These are phyloP conservation scores for Vireo altiloquus DNA, from an alignment of 2,113 vertebrate species.

Conservation along the genomic window DNA sequence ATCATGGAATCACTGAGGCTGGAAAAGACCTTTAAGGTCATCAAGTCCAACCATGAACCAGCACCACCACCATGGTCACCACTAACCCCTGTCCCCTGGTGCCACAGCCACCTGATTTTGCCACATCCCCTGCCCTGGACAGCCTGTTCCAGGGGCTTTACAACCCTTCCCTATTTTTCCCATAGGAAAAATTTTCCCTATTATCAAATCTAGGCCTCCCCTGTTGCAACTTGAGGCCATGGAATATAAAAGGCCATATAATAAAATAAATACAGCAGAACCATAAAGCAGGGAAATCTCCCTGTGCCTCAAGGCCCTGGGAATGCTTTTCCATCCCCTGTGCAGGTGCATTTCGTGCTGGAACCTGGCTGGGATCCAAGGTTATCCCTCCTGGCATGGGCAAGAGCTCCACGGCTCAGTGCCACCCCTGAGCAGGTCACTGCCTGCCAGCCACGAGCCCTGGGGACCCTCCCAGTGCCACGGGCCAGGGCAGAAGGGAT, in stretches of 20 bases:
- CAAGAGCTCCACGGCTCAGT: neutral
- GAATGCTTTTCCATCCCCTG: neutral
- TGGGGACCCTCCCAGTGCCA: accelerated
- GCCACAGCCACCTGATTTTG: neutral
- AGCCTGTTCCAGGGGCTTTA: neutral
- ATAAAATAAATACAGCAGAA: neutral
- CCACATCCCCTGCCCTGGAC: neutral
- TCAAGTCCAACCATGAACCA: neutral
- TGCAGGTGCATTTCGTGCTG: neutral
- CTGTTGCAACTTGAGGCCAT: neutral
- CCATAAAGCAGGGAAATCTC: neutral
- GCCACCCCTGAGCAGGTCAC: neutral
- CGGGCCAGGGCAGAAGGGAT: neutral
- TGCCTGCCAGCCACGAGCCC: neutral
- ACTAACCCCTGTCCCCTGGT: neutral
- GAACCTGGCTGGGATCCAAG: neutral
- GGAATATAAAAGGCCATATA: neutral
- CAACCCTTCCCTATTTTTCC: neutral
- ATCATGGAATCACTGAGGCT: neutral
- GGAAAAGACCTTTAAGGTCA: neutral
- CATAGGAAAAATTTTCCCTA: accelerated
- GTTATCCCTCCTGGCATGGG: neutral
- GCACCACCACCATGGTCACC: neutral
- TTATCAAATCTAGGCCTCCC: too few relatives aligned
- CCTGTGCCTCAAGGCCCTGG: too few relatives aligned